Conservation (phyloP, 2,797 vertebrate genomes). For the Harpagifer antarcticus region DNA sequence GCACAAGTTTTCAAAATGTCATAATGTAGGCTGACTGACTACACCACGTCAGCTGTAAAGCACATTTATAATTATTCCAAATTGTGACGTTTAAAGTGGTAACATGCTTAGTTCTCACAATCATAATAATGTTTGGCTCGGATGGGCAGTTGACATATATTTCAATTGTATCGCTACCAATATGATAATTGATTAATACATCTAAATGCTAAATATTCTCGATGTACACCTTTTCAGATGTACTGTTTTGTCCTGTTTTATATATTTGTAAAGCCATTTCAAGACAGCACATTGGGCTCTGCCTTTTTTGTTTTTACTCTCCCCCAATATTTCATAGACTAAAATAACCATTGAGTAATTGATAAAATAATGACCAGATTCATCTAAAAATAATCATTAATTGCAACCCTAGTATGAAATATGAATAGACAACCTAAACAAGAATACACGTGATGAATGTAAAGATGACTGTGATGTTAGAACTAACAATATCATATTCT, state of each 20-base stretch:
- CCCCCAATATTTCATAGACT: neutral
- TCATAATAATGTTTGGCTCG: neutral
- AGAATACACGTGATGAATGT: neutral
- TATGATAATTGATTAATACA: neutral
- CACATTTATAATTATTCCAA: conserved; percentile 1
- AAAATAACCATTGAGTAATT: neutral
- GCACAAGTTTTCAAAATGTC: neutral
- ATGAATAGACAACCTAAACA: neutral
- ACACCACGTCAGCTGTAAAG: conserved; percentile 5
- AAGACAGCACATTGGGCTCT: neutral
- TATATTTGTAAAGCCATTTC: neutral
- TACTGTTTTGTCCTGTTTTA: neutral
- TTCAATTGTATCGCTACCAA: neutral
- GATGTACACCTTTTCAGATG: neutral
- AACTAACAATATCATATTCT: neutral
- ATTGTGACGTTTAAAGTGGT: neutral
- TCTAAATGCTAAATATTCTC: neutral
- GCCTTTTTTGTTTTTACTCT: neutral
- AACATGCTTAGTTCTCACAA: neutral
- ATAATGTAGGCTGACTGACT: neutral
- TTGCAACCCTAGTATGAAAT: neutral
- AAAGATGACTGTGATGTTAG: neutral
- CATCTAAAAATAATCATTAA: neutral
- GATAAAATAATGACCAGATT: neutral
- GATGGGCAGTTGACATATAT: neutral